Evolutionary conservation across 2,113 vertebrate species (phyloP).

Genomic region (Cochlearius cochlearius): DNA sequence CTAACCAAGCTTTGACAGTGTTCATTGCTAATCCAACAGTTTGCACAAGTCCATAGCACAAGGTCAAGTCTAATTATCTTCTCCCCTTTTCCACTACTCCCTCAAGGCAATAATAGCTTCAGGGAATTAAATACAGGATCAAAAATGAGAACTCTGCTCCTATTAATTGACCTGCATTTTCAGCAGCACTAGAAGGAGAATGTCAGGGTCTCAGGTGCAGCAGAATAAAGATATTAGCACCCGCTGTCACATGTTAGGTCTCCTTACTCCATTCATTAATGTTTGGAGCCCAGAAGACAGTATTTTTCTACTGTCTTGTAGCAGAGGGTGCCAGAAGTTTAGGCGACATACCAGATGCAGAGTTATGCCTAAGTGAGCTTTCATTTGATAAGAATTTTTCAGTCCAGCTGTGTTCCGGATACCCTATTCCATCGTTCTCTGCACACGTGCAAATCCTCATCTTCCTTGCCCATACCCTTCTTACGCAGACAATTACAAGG

Average conservation of each 20-base stretch:
- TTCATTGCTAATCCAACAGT: conserved; percentile 19
- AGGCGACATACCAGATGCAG: background rate
- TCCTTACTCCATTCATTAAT: background rate
- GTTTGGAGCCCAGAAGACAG: background rate
- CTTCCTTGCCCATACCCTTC: background rate
- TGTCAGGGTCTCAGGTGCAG: background rate
- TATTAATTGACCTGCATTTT: conserved; percentile 27
- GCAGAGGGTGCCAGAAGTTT: background rate
- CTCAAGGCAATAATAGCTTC: conserved; percentile 3
- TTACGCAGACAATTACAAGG: background rate
- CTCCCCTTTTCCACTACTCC: background rate
- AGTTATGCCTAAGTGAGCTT: background rate
- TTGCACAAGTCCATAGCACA: background rate
- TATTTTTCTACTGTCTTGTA: background rate
- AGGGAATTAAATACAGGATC: conserved; percentile 1
- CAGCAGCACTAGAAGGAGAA: background rate
- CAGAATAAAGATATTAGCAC: background rate
- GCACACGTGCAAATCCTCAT: background rate
- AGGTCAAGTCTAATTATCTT: conserved; percentile 35
- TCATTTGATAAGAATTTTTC: background rate
- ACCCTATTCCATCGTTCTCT: background rate
- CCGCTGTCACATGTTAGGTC: background rate
- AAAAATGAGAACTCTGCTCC: background rate
- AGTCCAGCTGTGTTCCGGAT: background rate
- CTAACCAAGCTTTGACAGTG: background rate